These are phyloP conservation scores for Pheosia gnoma DNA, from an alignment of 2,888 invertebrate genomes.

Conservation along the genomic window DNA sequence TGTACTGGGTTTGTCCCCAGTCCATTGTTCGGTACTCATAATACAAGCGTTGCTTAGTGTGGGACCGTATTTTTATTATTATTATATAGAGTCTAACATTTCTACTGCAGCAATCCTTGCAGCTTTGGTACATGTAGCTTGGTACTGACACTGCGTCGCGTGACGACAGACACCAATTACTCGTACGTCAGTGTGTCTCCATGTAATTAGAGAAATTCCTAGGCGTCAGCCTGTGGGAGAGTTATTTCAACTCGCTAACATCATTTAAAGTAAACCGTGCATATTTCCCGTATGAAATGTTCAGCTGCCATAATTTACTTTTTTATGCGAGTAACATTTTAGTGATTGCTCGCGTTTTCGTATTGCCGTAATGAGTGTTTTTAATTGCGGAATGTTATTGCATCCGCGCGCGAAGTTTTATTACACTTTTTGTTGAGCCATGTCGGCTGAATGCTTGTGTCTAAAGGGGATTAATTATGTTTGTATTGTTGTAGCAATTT, in stretches of 20 bases:
- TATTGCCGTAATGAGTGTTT: slow-evolving; percentile 46
- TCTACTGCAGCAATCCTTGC: slow-evolving; percentile 21
- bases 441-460: slow-evolving; percentile 8
- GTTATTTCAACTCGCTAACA: slow-evolving; percentile 57
- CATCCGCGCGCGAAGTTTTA: slow-evolving; percentile 23
- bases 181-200: slow-evolving; percentile 42
- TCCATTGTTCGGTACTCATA: too few relatives aligned
- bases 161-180: slow-evolving; percentile 48
- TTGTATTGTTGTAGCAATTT: slow-evolving; percentile 6
- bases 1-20: too few relatives aligned
- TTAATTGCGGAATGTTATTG: slow-evolving; percentile 38
- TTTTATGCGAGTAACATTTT: slow-evolving; percentile 47
- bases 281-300: slow-evolving; percentile 42
- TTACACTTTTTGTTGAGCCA: slow-evolving; percentile 21
- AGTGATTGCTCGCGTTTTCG: slow-evolving; percentile 40
- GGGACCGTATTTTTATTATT: too few relatives aligned
- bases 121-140: slow-evolving; percentile 4
- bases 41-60: too few relatives aligned
- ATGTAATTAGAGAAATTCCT: slow-evolving; percentile 67
- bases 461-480: slow-evolving; percentile 11
- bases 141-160: slow-evolving; percentile 35
- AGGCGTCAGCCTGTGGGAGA: slow-evolving; percentile 66
- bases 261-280: slow-evolving; percentile 45
- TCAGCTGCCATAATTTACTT: slow-evolving; percentile 28
- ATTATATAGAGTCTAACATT: slow-evolving; percentile 14